phyloP scores from a whole-genome alignment of 2,797 vertebrate genomes.

The Sandelia bainsii region DNA sequence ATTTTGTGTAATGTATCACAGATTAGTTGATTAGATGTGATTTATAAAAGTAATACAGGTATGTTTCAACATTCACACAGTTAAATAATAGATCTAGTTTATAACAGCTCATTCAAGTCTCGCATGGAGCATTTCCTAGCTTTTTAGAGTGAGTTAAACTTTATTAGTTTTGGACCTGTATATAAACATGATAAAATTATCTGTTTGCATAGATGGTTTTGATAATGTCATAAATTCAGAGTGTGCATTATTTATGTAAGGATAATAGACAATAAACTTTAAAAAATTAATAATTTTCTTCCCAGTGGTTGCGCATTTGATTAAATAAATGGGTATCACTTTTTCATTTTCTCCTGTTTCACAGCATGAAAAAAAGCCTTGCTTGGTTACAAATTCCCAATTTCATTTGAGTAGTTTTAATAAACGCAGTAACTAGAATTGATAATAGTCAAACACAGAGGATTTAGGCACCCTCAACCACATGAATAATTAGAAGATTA shows the following conservation, averaged over 20 bases:
- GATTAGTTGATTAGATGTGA: slow-evolving; percentile 31
- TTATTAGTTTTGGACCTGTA: background rate
- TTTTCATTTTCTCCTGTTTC: slow-evolving; percentile 7
- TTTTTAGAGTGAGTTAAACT: background rate
- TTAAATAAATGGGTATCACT: slow-evolving; percentile 1
- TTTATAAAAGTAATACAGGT: slow-evolving; percentile 12
- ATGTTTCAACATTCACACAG: background rate
- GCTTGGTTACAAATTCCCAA: background rate
- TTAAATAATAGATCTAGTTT: background rate
- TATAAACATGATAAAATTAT: background rate
- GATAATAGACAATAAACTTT: background rate
- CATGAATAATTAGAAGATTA: slow-evolving; percentile 52
- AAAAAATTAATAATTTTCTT: background rate
- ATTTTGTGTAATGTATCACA: slow-evolving; percentile 28
- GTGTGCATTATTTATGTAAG: background rate
- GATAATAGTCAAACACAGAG: slow-evolving; percentile 40
- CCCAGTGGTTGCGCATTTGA: background rate
- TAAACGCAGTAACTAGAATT: slow-evolving; percentile 36
- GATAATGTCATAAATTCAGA: background rate
- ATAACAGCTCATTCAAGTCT: background rate
- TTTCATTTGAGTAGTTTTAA: slow-evolving; percentile 34
- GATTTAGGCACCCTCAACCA: slow-evolving; percentile 20
- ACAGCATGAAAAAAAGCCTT: background rate
- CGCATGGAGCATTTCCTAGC: no score
- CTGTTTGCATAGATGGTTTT: slow-evolving; percentile 1